Conservation (phyloP, 2,888 invertebrate genomes). For the Thymelicus acteon region DNA sequence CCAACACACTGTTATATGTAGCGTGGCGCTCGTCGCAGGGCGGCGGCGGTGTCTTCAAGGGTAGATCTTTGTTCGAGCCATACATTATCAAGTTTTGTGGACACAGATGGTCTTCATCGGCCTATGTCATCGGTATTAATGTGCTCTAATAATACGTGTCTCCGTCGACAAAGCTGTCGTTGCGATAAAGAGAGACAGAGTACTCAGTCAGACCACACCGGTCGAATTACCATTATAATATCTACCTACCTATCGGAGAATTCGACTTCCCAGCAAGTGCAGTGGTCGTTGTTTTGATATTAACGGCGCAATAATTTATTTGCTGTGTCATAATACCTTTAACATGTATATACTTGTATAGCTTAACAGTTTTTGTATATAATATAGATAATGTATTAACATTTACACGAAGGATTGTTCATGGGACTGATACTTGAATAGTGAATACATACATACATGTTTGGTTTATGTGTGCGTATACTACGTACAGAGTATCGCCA, state of each 20-base stretch:
- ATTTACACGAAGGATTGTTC: constrained; percentile 7
- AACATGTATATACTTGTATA: not conserved
- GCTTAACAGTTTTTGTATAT: not conserved
- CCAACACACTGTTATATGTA: constrained; percentile 26
- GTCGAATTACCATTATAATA: constrained; percentile 45
- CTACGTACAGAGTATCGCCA: constrained; percentile 66
- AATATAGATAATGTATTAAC: not conserved
- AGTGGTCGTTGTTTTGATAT: constrained; percentile 24
- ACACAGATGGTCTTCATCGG: constrained; percentile 82
- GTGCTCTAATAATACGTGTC: constrained; percentile 76
- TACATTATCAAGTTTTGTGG: constrained; percentile 72
- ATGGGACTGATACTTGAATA: constrained; percentile 15
- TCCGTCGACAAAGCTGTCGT: constrained; percentile 75
- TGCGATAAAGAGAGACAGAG: constrained; percentile 69
- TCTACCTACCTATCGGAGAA: constrained; percentile 15
- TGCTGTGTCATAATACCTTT: constrained; percentile 5
- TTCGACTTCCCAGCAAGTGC: constrained; percentile 24
- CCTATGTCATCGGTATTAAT: constrained; percentile 82
- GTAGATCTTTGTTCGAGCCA: constrained; percentile 72
- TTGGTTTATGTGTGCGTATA: constrained; percentile 15
- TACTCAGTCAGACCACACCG: constrained; percentile 75
- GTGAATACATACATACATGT: constrained; percentile 11
- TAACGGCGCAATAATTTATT: constrained; percentile 21
- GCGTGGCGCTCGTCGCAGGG: constrained; percentile 12
- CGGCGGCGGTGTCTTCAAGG: constrained; percentile 68